Base-by-base conservation (phyloP, 2,888 invertebrate genomes). In the Drosophila ezoana region DNA sequence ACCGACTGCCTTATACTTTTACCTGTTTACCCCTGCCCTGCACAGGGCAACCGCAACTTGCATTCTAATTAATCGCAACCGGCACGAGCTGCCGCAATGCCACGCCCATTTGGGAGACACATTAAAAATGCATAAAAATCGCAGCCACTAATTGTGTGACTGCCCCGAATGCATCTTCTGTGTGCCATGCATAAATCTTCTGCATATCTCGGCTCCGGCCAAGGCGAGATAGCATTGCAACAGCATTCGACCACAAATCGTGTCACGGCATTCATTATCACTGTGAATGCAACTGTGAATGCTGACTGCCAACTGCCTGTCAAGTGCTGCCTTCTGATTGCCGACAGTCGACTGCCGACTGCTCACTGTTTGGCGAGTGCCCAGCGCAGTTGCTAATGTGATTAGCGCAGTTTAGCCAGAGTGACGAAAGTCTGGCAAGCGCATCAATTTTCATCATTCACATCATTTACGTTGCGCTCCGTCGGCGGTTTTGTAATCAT, bases 51-150 rank as follows among this genome's bases (percentile, higher is more conserved):
- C 18, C 37, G 40, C 40, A 23, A 13, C 18, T 40, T 41, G 65
- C 71, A 75, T 81, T 84, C 75, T 68, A 84, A 79, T 79, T 81
- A 79, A 74, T 85, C 72, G 66, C 83, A 67, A 41, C n/a, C 61
- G 70, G 72, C 75, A 67, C 67, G 63, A 72, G 66, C 52, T 61
- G 49, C 49, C 11, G 16, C 33, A 33, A 6, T 41, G 62, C 49
- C 72, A 35, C 72, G 35, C 61, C 76, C 61, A 44, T 56, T 60
- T n/a, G 16, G 40, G 40, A 20, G 16, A 14, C 67, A 67, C 77
- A 67, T 79, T 79, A 67, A 80, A 80, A 57, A 71, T 63, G 71
- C 81, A 81, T 77, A 74, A 74, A 81, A 70, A 62, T 71, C 65
- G 44, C 60, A 60, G 51, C 37, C 53, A 73, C 74, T 72, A 81